Percentiles rank a stretch among this genome's conserved stretches.
phyloP scores from a whole-genome alignment of 2,888 invertebrate genomes.

The Orthosia gracilis region DNA sequence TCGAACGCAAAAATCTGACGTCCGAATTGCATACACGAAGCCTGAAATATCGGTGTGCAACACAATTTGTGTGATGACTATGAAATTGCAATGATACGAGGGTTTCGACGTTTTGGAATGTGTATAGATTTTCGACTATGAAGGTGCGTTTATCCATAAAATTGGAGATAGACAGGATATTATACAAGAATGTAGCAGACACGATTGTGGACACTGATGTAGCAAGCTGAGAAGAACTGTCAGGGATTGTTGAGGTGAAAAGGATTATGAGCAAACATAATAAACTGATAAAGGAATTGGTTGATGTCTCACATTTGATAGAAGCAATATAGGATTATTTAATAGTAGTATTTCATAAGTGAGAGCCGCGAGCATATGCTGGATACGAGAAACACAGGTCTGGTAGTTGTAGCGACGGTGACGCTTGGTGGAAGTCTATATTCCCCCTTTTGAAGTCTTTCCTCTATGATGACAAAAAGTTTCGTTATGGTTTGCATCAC shows the following conservation, averaged over 20 bases:
- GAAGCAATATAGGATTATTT: neutral
- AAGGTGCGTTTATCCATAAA: neutral
- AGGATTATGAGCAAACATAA: neutral
- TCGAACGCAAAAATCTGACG: slow-evolving; percentile 54
- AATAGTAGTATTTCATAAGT: too few relatives aligned
- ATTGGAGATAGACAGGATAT: neutral
- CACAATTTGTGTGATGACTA: slow-evolving; percentile 54
- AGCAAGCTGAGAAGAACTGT: neutral
- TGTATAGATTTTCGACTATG: neutral
- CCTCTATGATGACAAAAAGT: neutral
- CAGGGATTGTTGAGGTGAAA: neutral
- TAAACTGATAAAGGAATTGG: neutral
- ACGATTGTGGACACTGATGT: neutral
- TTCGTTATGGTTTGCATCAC: neutral
- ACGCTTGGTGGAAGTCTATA: neutral
- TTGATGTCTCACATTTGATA: neutral
- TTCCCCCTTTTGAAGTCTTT: neutral
- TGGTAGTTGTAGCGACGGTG: neutral
- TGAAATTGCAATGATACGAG: slow-evolving; percentile 31
- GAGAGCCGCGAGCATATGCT: neutral
- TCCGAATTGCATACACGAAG: slow-evolving; percentile 42
- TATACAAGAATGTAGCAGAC: neutral
- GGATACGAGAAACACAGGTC: neutral
- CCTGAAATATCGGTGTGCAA: slow-evolving; percentile 50
- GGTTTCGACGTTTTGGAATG: slow-evolving; percentile 17